These are phyloP conservation scores for Temnothorax ravouxi DNA, from an alignment of 2,888 invertebrate genomes.

Conservation along the genomic window DNA sequence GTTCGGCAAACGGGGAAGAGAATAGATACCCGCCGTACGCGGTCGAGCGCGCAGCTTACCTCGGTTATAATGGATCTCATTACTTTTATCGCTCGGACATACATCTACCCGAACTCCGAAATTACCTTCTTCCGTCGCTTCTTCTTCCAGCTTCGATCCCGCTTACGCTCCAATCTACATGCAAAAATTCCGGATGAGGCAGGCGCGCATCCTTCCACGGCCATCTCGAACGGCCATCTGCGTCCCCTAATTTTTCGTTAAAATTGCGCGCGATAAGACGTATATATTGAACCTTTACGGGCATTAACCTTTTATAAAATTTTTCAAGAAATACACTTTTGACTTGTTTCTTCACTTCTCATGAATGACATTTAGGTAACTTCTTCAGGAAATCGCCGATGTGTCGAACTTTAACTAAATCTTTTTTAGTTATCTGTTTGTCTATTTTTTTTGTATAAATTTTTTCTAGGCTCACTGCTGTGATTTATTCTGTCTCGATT, in stretches of 20 bases:
- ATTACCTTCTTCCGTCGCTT: constrained; percentile 77
- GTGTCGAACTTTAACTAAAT: not conserved
- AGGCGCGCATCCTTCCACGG: constrained; percentile 51
- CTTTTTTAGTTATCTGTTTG: not conserved
- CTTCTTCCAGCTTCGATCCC: constrained; percentile 42
- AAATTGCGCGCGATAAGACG: constrained; percentile 63
- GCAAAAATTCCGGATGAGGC: constrained; percentile 79
- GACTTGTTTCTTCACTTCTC: constrained; percentile 1
- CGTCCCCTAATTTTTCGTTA: constrained; percentile 63
- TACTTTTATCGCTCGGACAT: constrained; percentile 85
- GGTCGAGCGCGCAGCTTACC: constrained; percentile 74
- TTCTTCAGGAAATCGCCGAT: not conserved
- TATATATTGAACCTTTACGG: constrained; percentile 49
- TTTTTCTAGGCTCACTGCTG: not conserved
- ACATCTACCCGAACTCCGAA: constrained; percentile 81
- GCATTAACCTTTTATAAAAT: not conserved
- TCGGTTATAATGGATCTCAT: constrained; percentile 85
- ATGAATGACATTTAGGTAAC: not conserved
- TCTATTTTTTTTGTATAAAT: not conserved
- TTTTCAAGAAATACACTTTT: not conserved
- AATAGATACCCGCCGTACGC: constrained; percentile 66
- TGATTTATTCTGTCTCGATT: not conserved
- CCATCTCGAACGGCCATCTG: constrained; percentile 58
- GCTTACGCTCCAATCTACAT: constrained; percentile 78
- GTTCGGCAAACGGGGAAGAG: constrained; percentile 52